Percentiles rank a stretch among this genome's conserved stretches.
phyloP scores from a whole-genome alignment of 1,140 invertebrate genomes.

The Drosophila saltans region DNA sequence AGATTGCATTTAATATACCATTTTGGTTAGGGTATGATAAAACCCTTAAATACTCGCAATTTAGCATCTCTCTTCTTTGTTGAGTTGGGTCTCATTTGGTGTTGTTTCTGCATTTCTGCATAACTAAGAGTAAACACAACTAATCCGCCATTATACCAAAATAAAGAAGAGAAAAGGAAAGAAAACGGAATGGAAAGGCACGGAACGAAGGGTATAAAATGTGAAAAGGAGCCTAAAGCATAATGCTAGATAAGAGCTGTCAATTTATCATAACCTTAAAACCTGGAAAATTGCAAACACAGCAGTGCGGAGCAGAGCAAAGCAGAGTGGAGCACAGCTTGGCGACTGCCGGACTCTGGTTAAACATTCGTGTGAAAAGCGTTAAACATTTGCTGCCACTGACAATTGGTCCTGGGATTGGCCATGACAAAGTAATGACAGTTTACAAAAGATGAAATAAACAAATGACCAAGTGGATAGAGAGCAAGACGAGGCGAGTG shows the following conservation, averaged over 20 bases:
- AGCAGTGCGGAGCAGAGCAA: not conserved
- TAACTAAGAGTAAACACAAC: conserved; percentile 55
- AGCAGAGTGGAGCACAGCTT: not conserved
- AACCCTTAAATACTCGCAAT: conserved; percentile 7
- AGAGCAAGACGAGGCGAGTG: not conserved
- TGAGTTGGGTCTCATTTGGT: conserved; percentile 11
- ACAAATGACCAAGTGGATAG: conserved; percentile 61
- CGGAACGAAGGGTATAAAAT: not conserved
- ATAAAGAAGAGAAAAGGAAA: conserved; percentile 19
- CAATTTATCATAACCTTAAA: conserved; percentile 65
- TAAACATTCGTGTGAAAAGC: conserved; percentile 58
- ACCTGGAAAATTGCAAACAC: conserved; percentile 30
- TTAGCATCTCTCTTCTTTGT: not conserved
- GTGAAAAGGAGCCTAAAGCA: conserved; percentile 16
- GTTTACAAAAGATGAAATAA: conserved; percentile 80
- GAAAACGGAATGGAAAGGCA: not conserved
- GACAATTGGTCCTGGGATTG: conserved; percentile 63
- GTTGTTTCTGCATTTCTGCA: conserved; percentile 18
- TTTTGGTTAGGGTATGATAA: not conserved
- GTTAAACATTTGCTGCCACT: conserved; percentile 51
- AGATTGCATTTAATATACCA: not conserved
- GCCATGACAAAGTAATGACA: conserved; percentile 78
- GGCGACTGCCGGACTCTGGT: not conserved
- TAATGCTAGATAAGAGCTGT: conserved; percentile 74
- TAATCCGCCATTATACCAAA: conserved; percentile 7